These are phyloP conservation scores for Drosophila trapezifrons DNA, from an alignment of 1,140 invertebrate species.

Conservation along the genomic window DNA sequence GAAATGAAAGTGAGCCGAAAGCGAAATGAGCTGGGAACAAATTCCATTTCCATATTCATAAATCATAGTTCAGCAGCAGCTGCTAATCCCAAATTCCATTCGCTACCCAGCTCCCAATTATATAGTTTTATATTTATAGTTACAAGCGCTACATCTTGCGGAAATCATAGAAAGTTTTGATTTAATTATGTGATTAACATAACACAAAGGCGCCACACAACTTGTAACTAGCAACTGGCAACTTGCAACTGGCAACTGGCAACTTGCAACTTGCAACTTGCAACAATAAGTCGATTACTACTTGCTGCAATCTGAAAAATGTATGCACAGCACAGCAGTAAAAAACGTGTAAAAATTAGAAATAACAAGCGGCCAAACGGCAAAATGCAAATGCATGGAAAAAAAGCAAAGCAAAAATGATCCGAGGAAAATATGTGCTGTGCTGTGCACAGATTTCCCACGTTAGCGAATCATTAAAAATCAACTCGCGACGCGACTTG, in stretches of 20 bases:
- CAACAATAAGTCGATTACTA: slow-evolving; percentile 62
- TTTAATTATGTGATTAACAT: slow-evolving; percentile 82
- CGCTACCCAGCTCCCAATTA: slow-evolving; percentile 18
- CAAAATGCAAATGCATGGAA: slow-evolving; percentile 64
- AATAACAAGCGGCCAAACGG: slow-evolving; percentile 68
- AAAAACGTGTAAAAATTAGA: slow-evolving; percentile 69
- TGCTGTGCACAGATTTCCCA: slow-evolving; percentile 63
- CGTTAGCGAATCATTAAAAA: slow-evolving; percentile 78
- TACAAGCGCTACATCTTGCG: slow-evolving; percentile 30
- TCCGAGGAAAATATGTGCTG: slow-evolving; percentile 52
- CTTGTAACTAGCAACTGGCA: slow-evolving; percentile 17
- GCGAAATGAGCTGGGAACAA: slow-evolving; percentile 11
- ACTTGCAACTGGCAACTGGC: slow-evolving; percentile 9
- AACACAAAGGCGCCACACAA: slow-evolving; percentile 69
- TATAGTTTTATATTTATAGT: slow-evolving; percentile 13
- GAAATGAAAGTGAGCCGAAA: slow-evolving; percentile 26
- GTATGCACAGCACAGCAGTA: slow-evolving; percentile 39
- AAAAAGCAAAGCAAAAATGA: slow-evolving; percentile 21
- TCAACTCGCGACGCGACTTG: slow-evolving; percentile 47
- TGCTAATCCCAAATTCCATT: slow-evolving; percentile 32
- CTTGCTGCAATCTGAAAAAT: slow-evolving; percentile 64
- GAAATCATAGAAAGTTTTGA: slow-evolving; percentile 79
- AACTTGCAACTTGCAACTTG: slow-evolving; percentile 25
- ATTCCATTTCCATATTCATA: slow-evolving; percentile 31
- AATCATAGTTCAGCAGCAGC: not conserved